Evolutionary conservation across 2,113 vertebrate genomes (phyloP), one percentile per base, ranked within the genome.

Genomic region (Ptychochromis oligacanthus): DNA sequence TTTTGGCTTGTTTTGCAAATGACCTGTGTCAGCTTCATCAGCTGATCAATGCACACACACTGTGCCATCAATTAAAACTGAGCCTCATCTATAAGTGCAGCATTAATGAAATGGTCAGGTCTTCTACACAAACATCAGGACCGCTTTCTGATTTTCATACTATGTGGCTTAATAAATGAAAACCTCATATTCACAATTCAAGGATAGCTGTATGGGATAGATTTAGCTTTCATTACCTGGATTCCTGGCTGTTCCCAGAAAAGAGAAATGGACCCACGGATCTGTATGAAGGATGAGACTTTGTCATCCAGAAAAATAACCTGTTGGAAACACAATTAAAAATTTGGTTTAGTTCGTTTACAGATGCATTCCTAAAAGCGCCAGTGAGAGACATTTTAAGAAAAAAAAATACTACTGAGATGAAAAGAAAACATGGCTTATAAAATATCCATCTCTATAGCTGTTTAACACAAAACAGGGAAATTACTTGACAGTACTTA

Each of bases 241-340:
- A 99, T 95, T 49, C 98, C 98, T 24, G 98, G 98, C 76, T 99
- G 98, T 81, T 99, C 98, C 98, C 98, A 99, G 95, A 99, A 99
- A 81, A 99, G 93, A 1, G 98, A 97, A 87, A 99, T 96, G 85
- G 98, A 99, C 17, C 98, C 98, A 84, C 98, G 96, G 88, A 99
- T 98, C 93, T 99, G 98, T 90, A 99, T 98, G 95, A 99, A 99
- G 57, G 98, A 99, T 2, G 98, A 97, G 26, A 98, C 96, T 85
- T 93, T 96, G 75, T 99, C 98, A 89, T 99, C 98, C 76, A 99
- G 96, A 94, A 97, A 99, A 65, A 99, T 97, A 57, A 97, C 97
- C 98, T 99, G 90, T 67, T 43, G 31, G 82, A 67, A 59, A 79
- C 57, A 22, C 78, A 24, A 79, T 24, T 5, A 18, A 70, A 64